Base-by-base conservation (phyloP, 2,113 vertebrate species). In the Glaucomys volans region DNA sequence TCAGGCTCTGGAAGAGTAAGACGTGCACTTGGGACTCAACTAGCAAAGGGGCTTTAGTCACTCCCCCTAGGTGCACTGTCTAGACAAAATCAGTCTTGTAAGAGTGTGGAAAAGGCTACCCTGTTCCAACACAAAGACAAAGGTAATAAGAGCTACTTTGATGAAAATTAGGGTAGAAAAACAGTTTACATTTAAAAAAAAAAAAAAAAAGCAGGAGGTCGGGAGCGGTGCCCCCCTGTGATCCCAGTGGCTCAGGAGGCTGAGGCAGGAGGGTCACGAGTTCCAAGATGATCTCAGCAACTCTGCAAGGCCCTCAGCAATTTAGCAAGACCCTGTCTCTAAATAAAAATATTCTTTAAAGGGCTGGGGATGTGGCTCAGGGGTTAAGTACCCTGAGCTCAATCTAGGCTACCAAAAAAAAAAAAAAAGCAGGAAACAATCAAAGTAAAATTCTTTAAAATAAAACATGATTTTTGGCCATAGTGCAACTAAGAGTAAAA, bases 341-440 rank as follows among this genome's bases (percentile, higher is more conserved):
- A 57, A 57, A 57, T 57, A 57, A 57, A 57, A 57, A 57, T 57
- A 57, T 57, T 57, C 20, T 57, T 22, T 57, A 6, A 57, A 8
- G 22, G 18, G 7, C 54, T 22, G 54, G 54, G 54, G 2, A 57
- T 22, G 54, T 57, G 54, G 20, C 20, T 57, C 20, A 57, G 54
- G 22, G 54, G 20, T 57, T 57, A 57, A 57, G 54, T 7, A 22
- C 20, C 54, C 54, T 57, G 54, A 47, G 54, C 6, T 57, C 54
- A 57, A 57, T 57, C 20, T 6, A 20, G 6, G 54, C 20, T 57
- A 57, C 54, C 6, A 47, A 74, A 13, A 66, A 54, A 44, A 66
- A 89, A 76, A 44, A 67, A 74, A 20, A 71, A 71, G n/a, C 4
- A 90, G 81, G 24, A 91, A 96, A 95, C 11, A 87, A 71, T 83